Conservation (phyloP, 2,113 vertebrate genomes). For the Etheostoma cragini region DNA sequence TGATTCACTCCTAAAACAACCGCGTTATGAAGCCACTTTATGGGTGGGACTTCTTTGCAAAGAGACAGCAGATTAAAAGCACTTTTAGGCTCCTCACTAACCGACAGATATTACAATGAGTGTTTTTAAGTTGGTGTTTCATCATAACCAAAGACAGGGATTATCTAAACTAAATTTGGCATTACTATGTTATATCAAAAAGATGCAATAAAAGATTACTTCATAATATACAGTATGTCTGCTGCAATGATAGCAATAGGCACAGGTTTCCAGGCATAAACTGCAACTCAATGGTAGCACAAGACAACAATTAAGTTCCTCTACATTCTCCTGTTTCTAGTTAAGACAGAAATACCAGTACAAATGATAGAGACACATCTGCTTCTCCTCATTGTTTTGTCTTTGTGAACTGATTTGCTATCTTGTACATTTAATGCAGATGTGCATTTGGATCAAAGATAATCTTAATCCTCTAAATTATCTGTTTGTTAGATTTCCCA, state of each 20-base stretch:
- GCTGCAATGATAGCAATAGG: background rate
- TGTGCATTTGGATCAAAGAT: background rate
- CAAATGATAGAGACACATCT: conserved; percentile 11
- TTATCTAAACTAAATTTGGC: background rate
- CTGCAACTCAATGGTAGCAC: background rate
- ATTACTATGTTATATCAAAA: background rate
- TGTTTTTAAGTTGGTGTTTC: background rate
- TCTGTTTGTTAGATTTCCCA: background rate
- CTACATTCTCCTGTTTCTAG: background rate
- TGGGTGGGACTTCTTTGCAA: conserved; percentile 1
- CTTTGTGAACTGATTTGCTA: background rate
- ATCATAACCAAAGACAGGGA: background rate
- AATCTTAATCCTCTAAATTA: background rate
- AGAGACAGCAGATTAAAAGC: background rate
- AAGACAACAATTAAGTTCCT: background rate
- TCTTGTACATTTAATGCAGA: background rate
- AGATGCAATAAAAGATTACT: background rate
- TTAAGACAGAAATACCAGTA: background rate
- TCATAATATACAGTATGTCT: background rate
- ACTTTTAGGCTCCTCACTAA: background rate
- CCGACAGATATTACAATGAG: background rate
- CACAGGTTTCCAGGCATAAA: background rate
- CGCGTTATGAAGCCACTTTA: background rate
- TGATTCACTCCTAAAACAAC: conserved; percentile 1
- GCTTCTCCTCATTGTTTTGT: background rate